Percentiles rank a stretch among this genome's conserved stretches.
These are phyloP conservation scores for Rallus crepitans DNA, from an alignment of 2,797 vertebrate species.

Conservation along the genomic window DNA sequence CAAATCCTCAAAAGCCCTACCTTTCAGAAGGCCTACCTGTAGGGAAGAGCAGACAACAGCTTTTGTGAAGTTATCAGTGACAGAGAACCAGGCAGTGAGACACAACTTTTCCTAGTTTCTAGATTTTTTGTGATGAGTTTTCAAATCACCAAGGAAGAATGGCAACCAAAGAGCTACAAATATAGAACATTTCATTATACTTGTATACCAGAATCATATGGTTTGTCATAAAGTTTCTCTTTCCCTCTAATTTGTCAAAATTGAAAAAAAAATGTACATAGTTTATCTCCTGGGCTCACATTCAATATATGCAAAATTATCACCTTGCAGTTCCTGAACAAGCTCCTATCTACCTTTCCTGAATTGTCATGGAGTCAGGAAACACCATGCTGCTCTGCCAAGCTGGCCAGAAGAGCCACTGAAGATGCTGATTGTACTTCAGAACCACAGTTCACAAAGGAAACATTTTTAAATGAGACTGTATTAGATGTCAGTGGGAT, in stretches of 20 bases:
- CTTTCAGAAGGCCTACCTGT: neutral
- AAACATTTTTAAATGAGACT: neutral
- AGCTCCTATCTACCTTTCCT: neutral
- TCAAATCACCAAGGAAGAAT: neutral
- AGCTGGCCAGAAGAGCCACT: neutral
- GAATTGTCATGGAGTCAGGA: neutral
- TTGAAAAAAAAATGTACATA: neutral
- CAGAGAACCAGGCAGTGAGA: neutral
- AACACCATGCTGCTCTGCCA: neutral
- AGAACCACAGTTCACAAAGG: neutral
- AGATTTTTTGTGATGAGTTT: neutral
- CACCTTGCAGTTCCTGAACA: neutral
- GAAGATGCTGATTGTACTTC: neutral
- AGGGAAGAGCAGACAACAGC: neutral
- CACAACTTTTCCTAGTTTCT: neutral
- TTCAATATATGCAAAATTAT: neutral
- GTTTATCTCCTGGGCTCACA: neutral
- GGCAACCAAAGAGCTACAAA: neutral
- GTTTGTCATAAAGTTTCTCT: neutral
- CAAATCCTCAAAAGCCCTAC: neutral
- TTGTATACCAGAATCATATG: neutral
- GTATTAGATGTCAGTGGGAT: neutral
- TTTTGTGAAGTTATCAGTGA: neutral
- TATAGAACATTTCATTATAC: neutral
- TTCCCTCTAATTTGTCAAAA: neutral